A percentile compares a stretch with the other conserved stretches of the same genome.
phyloP scores from a whole-genome alignment of 2,113 vertebrate genomes.

The Nettapus auritus region DNA sequence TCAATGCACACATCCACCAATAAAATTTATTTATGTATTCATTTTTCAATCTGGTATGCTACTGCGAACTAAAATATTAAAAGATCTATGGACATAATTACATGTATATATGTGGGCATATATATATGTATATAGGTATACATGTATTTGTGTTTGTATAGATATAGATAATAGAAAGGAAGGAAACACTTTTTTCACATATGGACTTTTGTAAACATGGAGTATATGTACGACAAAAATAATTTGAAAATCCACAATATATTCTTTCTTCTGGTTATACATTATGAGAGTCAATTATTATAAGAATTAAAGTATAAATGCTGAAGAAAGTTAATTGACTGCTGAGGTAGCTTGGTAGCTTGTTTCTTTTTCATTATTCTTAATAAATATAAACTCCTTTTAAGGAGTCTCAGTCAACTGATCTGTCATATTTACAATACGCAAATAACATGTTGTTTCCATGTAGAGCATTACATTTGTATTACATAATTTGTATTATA shows the following conservation, averaged over 20 bases:
- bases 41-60: neutral
- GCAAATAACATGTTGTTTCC: neutral
- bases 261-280: neutral
- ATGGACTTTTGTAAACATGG: neutral
- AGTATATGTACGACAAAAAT: neutral
- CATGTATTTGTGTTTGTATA: rapidly evolving
- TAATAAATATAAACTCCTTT: slow-evolving; percentile 31
- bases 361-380: slow-evolving; percentile 5
- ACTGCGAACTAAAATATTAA: neutral
- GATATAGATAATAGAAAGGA: neutral
- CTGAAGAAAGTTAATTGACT: neutral
- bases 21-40: neutral
- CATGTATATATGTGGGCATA: too few species aligned
- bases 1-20: neutral
- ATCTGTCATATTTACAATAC: neutral
- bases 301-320: neutral
- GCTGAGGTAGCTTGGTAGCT: slow-evolving; percentile 3
- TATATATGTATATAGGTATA: neutral
- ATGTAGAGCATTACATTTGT: neutral
- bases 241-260: neutral
- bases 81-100: neutral
- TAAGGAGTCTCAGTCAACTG: neutral
- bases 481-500: neutral
- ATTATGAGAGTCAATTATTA: neutral
- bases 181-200: neutral